These are phyloP conservation scores for Druceiella hillmani DNA, from an alignment of 2,888 invertebrate genomes.

Conservation along the genomic window DNA sequence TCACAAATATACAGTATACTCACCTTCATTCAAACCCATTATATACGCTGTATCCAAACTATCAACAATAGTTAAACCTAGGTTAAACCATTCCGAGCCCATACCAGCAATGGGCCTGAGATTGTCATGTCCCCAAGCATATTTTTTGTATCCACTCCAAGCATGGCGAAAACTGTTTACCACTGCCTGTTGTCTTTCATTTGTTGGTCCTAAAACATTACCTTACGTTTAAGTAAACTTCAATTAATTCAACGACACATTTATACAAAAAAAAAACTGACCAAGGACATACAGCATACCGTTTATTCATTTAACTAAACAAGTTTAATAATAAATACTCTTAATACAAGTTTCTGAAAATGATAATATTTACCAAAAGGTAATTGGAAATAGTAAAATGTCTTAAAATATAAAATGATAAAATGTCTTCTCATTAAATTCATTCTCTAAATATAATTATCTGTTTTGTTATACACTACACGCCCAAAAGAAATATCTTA, in stretches of 20 bases:
- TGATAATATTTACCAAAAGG: no score
- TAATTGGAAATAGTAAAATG: no score
- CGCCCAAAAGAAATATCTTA: no score
- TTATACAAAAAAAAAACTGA: neutral
- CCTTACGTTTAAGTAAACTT: no score
- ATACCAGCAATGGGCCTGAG: constrained; percentile 83
- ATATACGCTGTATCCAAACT: constrained; percentile 93
- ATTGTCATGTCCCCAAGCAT: constrained; percentile 97
- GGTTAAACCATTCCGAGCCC: constrained; percentile 89
- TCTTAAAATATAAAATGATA: no score
- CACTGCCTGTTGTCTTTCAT: constrained; percentile 77
- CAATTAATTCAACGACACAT: neutral
- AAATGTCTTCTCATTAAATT: no score
- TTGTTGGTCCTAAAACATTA: constrained; percentile 62
- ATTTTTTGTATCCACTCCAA: constrained; percentile 89
- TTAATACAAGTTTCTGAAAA: no score
- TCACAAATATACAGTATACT: constrained; percentile 12
- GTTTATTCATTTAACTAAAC: neutral
- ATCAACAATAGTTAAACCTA: constrained; percentile 95
- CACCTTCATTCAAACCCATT: constrained; percentile 89
- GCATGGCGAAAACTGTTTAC: constrained; percentile 88
- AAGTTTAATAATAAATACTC: no score
- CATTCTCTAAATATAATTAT: no score
- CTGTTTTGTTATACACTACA: no score
- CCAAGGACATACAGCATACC: neutral